Percentiles rank a stretch among this genome's conserved stretches.
Conservation (phyloP, 2,797 vertebrate genomes). For the Selene dorsalis region DNA sequence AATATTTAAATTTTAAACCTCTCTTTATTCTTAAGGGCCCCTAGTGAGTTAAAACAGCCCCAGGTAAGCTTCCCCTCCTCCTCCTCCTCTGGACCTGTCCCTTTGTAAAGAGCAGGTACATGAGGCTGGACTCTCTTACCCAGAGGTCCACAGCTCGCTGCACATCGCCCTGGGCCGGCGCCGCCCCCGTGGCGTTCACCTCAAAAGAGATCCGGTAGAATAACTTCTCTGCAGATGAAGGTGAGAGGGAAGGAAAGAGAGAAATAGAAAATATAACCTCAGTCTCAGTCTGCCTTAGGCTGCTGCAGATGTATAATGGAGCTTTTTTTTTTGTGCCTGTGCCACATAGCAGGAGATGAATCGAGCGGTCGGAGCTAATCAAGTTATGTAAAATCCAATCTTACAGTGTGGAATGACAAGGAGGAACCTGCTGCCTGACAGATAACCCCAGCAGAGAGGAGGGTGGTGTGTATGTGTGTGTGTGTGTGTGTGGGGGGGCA, state of each 20-base stretch:
- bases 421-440: slow-evolving; percentile 12
- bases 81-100: too few species aligned
- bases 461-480: too few species aligned
- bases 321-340: slow-evolving; percentile 32
- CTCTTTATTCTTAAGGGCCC: too few species aligned
- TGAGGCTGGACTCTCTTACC: slow-evolving; percentile 80
- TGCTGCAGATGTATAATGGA: not conserved
- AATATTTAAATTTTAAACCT: too few species aligned
- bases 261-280: slow-evolving; percentile 19
- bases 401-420: slow-evolving; percentile 16
- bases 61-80: too few species aligned
- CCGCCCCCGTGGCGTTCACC: slow-evolving; percentile 70
- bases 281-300: slow-evolving; percentile 24
- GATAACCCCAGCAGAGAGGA: slow-evolving; percentile 15
- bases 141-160: slow-evolving; percentile 82
- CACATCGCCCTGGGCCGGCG: slow-evolving; percentile 70
- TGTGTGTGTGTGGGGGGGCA: too few species aligned
- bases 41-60: too few species aligned
- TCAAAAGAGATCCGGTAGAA: slow-evolving; percentile 88
- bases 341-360: slow-evolving; percentile 77
- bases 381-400: slow-evolving; percentile 38
- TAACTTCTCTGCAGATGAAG: slow-evolving; percentile 85
- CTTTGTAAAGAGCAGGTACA: not conserved
- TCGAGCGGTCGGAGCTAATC: not conserved
- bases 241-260: slow-evolving; percentile 58